phyloP scores from a whole-genome alignment of 2,113 vertebrate species.

The Cyphomyrus plagiostoma region DNA sequence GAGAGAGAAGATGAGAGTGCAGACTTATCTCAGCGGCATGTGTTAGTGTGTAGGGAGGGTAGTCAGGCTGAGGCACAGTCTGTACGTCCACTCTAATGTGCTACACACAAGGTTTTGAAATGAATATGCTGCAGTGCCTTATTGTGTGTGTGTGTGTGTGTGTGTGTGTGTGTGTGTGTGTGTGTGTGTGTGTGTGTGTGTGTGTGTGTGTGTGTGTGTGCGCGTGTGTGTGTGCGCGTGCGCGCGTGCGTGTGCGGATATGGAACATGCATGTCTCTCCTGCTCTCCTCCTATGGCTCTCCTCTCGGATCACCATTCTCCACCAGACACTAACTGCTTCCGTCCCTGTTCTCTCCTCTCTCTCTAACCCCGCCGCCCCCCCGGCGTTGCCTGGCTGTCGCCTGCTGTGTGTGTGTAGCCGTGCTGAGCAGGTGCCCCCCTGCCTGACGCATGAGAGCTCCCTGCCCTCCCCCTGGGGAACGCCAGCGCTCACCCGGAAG shows the following conservation, averaged over 20 bases:
- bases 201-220: not conserved
- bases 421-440: constrained; percentile 94
- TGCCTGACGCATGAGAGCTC: constrained; percentile 98
- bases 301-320: not conserved
- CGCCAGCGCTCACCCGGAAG: constrained; percentile 97
- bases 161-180: constrained; percentile 2
- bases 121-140: not conserved
- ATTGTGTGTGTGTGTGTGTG: constrained; percentile 11
- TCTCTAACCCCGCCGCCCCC: constrained; percentile 40
- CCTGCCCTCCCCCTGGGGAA: constrained; percentile 98
- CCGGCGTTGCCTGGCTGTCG: not conserved
- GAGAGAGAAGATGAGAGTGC: not conserved
- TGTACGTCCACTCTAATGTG: not conserved
- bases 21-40: not conserved
- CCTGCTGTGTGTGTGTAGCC: constrained; percentile 73
- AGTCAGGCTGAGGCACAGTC: not conserved
- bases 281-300: not conserved
- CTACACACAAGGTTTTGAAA: not conserved
- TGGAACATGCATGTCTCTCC: constrained; percentile 11
- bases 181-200: not conserved
- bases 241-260: constrained; percentile 21
- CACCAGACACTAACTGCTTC: constrained; percentile 60
- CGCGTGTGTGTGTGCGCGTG: not conserved
- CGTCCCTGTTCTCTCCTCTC: constrained; percentile 47
- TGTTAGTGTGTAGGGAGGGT: not conserved